Base-by-base conservation (phyloP, 2,797 vertebrate species). In the Acanthiza pusilla region DNA sequence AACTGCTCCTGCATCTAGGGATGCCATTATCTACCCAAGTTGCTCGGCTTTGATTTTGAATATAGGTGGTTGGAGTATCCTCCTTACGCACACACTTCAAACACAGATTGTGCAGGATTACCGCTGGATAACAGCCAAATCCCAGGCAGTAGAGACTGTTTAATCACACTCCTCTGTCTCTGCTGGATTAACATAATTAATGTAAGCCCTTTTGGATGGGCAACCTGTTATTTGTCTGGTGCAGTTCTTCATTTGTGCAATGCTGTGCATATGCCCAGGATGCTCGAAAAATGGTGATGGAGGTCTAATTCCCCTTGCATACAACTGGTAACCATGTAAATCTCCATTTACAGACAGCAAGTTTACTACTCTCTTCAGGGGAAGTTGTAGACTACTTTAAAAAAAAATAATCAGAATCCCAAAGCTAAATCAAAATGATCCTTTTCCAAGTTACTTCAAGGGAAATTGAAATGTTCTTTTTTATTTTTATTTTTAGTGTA, bases 131-230 rank as follows among this genome's bases (percentile, higher is more conserved):
- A 82, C 57, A 85, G 90, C 89, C 96, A 95, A 94, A 94, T 96
- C 91, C 91, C 88, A 65, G 53, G 67, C 93, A 87, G 91, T 7
- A 55, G 88, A 74, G 93, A 62, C 81, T 89, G 91, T 82, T 96
- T 97, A 96, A 96, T 96, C 96, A 97, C 71, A 89, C 85, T 93
- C 83, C 74, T 96, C 85, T 95, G 80, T 91, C 93, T 94, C 88
- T 87, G 3, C 91, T 93, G 96, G 95, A 96, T 96, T 97, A 95
- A 96, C 47, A 6, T 94, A 96, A 96, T 96, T 97, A 97, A 95
- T 21, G 23, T 93, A 95, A 97, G n/a, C 83, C 80, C 93, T 94
- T 95, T 96, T 89, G 85, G 61, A 84, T 85, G 88, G 83, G 29
- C 1, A 2, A 93, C 85, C 88, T 94, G 83, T 91, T 95, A 95